Percentiles rank a stretch among this genome's conserved stretches.
phyloP scores from a whole-genome alignment of 2,113 vertebrate species.

The Cyanoramphus novaezelandiae region DNA sequence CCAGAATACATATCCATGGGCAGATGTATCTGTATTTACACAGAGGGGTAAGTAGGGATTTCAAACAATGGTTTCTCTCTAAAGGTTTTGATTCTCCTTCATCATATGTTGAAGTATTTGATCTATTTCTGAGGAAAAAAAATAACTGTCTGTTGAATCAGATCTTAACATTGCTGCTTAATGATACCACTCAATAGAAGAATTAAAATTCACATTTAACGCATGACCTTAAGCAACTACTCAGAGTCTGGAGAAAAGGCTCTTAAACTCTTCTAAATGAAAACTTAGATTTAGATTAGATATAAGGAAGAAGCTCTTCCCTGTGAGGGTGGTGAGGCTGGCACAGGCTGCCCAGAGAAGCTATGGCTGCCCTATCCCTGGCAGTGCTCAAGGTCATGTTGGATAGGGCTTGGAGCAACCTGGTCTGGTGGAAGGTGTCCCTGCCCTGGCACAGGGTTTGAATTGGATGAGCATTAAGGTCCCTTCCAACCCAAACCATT shows the following conservation, averaged over 20 bases:
- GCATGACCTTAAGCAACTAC: not conserved
- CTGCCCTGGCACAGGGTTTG: not conserved
- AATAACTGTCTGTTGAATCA: not conserved
- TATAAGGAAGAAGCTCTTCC: not conserved
- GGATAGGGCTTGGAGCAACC: not conserved
- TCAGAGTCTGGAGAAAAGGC: not conserved
- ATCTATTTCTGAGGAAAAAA: not conserved
- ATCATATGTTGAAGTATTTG: not conserved
- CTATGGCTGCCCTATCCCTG: not conserved
- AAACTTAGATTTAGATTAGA: not conserved
- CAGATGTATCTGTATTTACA: not conserved
- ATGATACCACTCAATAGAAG: not conserved
- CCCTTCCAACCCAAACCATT: not conserved
- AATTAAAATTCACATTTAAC: not conserved
- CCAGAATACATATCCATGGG: fast-evolving
- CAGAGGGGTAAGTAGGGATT: fast-evolving
- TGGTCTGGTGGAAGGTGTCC: not conserved
- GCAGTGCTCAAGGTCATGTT: not conserved
- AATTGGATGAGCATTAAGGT: not conserved
- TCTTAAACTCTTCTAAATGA: not conserved
- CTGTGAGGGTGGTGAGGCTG: not conserved
- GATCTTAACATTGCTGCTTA: not conserved
- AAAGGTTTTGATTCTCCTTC: not conserved
- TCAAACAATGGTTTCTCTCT: not conserved
- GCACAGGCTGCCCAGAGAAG: not conserved